Conservation (phyloP, 2,888 invertebrate genomes). For the Yponomeuta sedellus region DNA sequence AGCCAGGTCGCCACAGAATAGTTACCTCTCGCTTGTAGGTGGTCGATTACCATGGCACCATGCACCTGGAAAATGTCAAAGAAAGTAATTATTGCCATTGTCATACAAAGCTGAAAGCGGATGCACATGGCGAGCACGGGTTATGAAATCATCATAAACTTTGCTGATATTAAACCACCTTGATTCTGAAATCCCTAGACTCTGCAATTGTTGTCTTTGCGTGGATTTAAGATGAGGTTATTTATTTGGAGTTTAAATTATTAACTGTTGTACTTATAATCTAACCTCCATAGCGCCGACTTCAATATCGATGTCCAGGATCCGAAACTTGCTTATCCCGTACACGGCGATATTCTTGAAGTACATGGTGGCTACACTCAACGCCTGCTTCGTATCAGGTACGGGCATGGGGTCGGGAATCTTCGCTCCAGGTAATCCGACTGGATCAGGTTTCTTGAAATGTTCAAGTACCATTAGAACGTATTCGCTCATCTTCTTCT, state of each 20-base stretch:
- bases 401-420: conserved; percentile 89
- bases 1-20: conserved; percentile 85
- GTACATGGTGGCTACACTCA: conserved; percentile 81
- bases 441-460: conserved; percentile 86
- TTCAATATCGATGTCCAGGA: conserved; percentile 82
- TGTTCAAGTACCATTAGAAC: conserved; percentile 83
- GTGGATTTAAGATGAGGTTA: no score
- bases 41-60: conserved; percentile 82
- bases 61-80: conserved; percentile 74
- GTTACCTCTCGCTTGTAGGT: conserved; percentile 82
- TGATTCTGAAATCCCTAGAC: no score
- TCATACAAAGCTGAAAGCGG: no score
- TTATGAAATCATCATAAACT: no score
- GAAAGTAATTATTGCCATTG: not conserved
- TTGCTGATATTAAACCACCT: no score
- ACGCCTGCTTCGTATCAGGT: conserved; percentile 84
- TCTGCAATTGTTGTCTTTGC: no score
- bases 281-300: conserved; percentile 84
- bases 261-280: no score
- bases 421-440: conserved; percentile 86
- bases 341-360: conserved; percentile 83
- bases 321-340: conserved; percentile 87
- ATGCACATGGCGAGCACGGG: no score
- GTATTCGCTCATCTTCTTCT: conserved; percentile 83
- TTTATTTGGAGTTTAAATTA: no score